Evolutionary conservation across 2,888 invertebrate species (phyloP).

Genomic region (Drosophila kuntzei): DNA sequence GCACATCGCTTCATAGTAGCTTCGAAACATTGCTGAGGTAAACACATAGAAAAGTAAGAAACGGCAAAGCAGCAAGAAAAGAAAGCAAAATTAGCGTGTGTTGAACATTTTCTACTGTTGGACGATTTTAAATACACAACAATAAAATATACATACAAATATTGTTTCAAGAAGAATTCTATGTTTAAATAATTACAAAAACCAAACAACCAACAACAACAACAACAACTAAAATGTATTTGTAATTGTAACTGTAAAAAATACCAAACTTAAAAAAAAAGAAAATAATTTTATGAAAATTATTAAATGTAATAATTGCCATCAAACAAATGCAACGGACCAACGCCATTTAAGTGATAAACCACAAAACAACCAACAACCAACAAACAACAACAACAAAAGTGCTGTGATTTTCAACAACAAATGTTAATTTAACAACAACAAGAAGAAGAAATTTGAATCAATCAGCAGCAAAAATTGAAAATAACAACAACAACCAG

Average conservation of each 20-base stretch:
- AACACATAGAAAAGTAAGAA: conserved; percentile 55
- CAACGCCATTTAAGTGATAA: conserved; percentile 83
- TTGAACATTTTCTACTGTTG: conserved; percentile 67
- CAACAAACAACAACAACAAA: conserved; percentile 67
- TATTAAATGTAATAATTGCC: conserved; percentile 69
- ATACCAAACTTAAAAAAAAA: conserved; percentile 14
- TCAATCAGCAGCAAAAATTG: conserved; percentile 65
- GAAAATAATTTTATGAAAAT: conserved; percentile 64
- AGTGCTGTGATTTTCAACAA: conserved; percentile 82
- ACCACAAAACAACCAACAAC: conserved; percentile 60
- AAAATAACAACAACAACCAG: conserved; percentile 14
- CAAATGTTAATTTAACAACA: conserved; percentile 58
- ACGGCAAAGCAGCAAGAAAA: conserved; percentile 64
- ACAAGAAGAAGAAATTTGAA: conserved; percentile 55
- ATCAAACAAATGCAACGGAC: conserved; percentile 82
- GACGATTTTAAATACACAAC: conserved; percentile 46
- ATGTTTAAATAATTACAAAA: conserved; percentile 46
- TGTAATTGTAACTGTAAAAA: conserved; percentile 55
- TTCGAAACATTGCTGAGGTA: conserved; percentile 76
- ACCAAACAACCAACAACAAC: conserved; percentile 10
- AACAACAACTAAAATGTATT: conserved; percentile 57
- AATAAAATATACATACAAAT: conserved; percentile 34
- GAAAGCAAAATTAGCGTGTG: conserved; percentile 59
- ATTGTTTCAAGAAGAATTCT: conserved; percentile 77
- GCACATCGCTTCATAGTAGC: conserved; percentile 67